Base-by-base conservation (phyloP, 1,140 invertebrate genomes). In the Danaus plexippus region DNA sequence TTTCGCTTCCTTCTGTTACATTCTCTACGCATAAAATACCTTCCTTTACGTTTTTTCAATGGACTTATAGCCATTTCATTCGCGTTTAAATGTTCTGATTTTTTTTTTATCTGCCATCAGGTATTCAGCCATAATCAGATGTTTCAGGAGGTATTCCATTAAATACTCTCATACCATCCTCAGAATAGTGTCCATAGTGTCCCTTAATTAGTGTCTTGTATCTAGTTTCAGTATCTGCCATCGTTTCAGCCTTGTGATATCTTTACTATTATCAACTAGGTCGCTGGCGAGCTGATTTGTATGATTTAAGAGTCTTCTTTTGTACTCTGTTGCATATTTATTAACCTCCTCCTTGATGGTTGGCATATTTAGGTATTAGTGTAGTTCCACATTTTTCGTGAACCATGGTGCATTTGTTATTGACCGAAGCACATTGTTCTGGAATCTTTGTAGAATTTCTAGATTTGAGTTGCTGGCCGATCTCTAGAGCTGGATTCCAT, bases 401-500 rank as follows among this genome's bases (percentile, higher is more conserved):
- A 51, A 57, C 47, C 55, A 57, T 12, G 12, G 55, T 46, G 55
- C 55, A 8, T 47, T 47, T 7, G 45, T 8, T 47, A 47, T 9
- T 47, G 45, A 11, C 13, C 45, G 11, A 11, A 47, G 45, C n/a
- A 12, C 45, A 47, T 8, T 11, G n/a, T 47, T 47, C 13, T 47
- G 45, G n/a, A 47, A 47, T 47, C n/a, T 47, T n/a, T 47, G 45
- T 11, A 47, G 45, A 12, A 47, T 47, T n/a, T 47, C 45, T 15
- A 49, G 8, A 22, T 49, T 49, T 5, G 47, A 49, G 15, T 15
- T 46, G 18, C 44, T 22, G n/a, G 53, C 45, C 7, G 54, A 32
- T 43, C 54, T 40, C 58, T 47, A 49, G 2, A 55, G 48, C 13
- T 56, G 32, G 47, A 61, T 52, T 6, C 59, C 48, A 11, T 57